These are phyloP conservation scores for Choristoneura fumiferana DNA, from an alignment of 1,140 invertebrate species.

Conservation along the genomic window DNA sequence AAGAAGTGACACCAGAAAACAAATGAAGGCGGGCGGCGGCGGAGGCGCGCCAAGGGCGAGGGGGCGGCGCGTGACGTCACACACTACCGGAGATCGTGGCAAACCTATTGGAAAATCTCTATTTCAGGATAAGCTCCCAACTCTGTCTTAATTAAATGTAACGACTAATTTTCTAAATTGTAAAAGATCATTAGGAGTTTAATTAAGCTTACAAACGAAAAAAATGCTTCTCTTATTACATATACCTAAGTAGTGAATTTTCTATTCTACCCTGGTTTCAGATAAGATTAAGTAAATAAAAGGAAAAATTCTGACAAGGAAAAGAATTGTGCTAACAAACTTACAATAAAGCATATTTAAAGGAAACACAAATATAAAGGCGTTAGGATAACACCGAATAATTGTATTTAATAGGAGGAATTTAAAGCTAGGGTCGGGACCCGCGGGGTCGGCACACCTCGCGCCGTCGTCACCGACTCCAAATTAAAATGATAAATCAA, in stretches of 20 bases:
- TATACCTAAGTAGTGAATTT: too few relatives aligned
- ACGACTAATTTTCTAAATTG: slow-evolving; percentile 33
- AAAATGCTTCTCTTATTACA: too few relatives aligned
- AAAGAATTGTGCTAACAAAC: slow-evolving; percentile 11
- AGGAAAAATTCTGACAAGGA: neutral
- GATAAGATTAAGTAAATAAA: too few relatives aligned
- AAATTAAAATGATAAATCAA: slow-evolving; percentile 76
- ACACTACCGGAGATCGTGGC: slow-evolving; percentile 21
- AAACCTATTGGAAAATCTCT: neutral
- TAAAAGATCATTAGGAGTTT: too few relatives aligned
- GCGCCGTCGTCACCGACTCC: slow-evolving; percentile 54
- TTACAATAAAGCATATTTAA: slow-evolving; percentile 15
- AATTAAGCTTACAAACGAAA: too few relatives aligned
- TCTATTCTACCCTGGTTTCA: too few relatives aligned
- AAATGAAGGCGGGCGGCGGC: slow-evolving; percentile 65
- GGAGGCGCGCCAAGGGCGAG: slow-evolving; percentile 33
- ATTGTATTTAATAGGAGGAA: slow-evolving; percentile 54
- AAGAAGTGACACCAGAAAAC: slow-evolving; percentile 76
- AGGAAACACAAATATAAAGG: slow-evolving; percentile 21
- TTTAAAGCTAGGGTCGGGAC: slow-evolving; percentile 52
- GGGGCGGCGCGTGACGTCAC: slow-evolving; percentile 53
- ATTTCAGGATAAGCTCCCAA: slow-evolving; percentile 28
- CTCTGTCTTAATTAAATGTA: slow-evolving; percentile 30
- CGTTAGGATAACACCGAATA: slow-evolving; percentile 29
- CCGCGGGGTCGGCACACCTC: slow-evolving; percentile 46